phyloP scores from a whole-genome alignment of 2,113 vertebrate species.

The Xiphophorus maculatus region DNA sequence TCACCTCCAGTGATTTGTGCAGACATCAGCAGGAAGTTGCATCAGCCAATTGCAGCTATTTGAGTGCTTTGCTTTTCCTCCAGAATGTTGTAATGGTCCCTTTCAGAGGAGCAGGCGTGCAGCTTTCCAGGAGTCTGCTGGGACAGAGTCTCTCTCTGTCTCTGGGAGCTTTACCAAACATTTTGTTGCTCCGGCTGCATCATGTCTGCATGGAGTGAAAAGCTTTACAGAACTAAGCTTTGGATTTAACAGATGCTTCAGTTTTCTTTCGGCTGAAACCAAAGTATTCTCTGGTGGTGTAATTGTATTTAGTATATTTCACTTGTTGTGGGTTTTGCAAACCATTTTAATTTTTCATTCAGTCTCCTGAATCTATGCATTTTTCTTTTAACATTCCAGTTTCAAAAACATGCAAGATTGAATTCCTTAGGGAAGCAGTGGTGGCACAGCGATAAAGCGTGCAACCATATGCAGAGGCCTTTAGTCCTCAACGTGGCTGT shows the following conservation, averaged over 20 bases:
- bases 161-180: not conserved
- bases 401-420: too few relatives aligned
- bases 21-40: constrained; percentile 50
- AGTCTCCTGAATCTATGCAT: too few relatives aligned
- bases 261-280: too few relatives aligned
- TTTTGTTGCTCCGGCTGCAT: not conserved
- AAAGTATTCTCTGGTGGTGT: too few relatives aligned
- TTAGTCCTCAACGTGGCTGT: too few relatives aligned
- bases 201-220: not conserved
- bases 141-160: not conserved
- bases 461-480: too few relatives aligned
- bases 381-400: too few relatives aligned
- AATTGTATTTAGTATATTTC: too few relatives aligned
- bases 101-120: constrained; percentile 9
- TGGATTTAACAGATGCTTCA: not conserved
- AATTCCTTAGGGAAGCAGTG: too few relatives aligned
- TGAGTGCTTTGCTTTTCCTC: constrained; percentile 1
- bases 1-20: constrained; percentile 4
- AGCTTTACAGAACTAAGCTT: not conserved
- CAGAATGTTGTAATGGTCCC: constrained; percentile 30
- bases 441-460: too few relatives aligned
- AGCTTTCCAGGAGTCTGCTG: not conserved
- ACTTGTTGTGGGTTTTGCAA: too few relatives aligned
- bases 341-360: too few relatives aligned
- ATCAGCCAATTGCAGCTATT: constrained; percentile 34